Evolutionary conservation across 2,888 invertebrate species (phyloP), one percentile per base, ranked within the genome.

Genomic region (Melieria crassipennis): DNA sequence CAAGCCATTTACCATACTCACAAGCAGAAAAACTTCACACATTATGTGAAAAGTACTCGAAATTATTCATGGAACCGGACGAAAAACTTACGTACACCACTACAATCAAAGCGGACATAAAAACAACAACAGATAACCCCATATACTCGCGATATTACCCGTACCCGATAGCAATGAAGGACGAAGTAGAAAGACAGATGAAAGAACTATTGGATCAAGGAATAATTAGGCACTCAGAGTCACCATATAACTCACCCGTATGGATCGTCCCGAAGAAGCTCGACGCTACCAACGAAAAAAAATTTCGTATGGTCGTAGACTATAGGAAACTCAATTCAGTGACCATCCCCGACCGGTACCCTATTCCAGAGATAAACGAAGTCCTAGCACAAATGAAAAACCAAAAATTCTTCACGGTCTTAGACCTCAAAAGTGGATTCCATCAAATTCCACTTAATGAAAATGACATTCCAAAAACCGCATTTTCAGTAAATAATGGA

Each of bases 361-460:
- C 74, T 1, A 65, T 75, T n/a, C 69, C 73, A 5, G 68, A 73
- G 13, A 76, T 72, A 43, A 71, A 69, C 45, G 72, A 72, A 11
- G 65, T 69, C 9, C 55, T 72, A 46, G 56, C 73, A 4, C 67
- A 76, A 66, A 43, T 75, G 45, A 64, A 66, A 9, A 16, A 71
- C 13, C 55, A 58, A 46, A 64, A 30, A 43, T 61, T 48, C 16
- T 73, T 71, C 16, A 60, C 71, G 4, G 70, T 73, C 11, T 5
- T 75, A 5, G 73, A 73, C 43, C 55, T 75, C 4, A 75, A 30
- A 30, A 30, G 30, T 30, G 30, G 30, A 30, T 30, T 30, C 30
- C 30, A 73, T n/a, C 69, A 75, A 64, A 75, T 75, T 16, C 55
- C 42, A 42, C 16, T 74, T 11, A 70, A 70, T 42, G 63, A 70